Evolutionary conservation across 2,113 vertebrate genomes (phyloP), one percentile per base, ranked within the genome.

Genomic region (Lipophrys pholis): DNA sequence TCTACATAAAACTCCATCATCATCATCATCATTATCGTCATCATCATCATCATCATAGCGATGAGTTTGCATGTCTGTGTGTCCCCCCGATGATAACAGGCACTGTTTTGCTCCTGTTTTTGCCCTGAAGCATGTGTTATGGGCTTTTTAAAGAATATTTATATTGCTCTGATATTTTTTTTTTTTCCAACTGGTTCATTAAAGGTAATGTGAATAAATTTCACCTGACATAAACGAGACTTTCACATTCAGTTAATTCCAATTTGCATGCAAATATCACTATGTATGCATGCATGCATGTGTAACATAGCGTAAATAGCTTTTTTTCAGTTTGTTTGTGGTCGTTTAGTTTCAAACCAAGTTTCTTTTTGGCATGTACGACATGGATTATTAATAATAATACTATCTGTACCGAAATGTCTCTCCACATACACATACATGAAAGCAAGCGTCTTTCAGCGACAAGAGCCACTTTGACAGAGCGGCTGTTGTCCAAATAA

Each of bases 181-280:
- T 49, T 54, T 39, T 16, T 50, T n/a, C n/a, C n/a, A 56, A 38
- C 52, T 53, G 52, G 46, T 36, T 72, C 8, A 59, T 48, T 60
- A 57, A 71, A 76, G 54, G 43, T 14, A 2, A 1, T 7, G 46
- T 56, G 42, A 53, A 52, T 53, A 42, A 6, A 63, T 58, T 38
- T 42, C 11, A 17, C 61, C 12, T 53, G 60, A 41, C 54, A 9
- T 35, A 16, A 73, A 65, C 52, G 50, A 69, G 43, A 41, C 17
- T 17, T 73, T 77, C 15, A 21, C 14, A 51, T 57, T 15, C 15
- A 57, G 11, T 30, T 50, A 11, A 43, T 50, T 49, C 56, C 16
- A 39, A 12, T 39, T 58, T 48, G 67, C 36, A 48, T 30, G 38
- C 1, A 1, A 30, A 55, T 12, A 6, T 54, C 12, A 11, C 38